Evolutionary conservation across 1,140 invertebrate species (phyloP), one percentile per base, ranked within the genome.

Genomic region (Eubasilissa regina): DNA sequence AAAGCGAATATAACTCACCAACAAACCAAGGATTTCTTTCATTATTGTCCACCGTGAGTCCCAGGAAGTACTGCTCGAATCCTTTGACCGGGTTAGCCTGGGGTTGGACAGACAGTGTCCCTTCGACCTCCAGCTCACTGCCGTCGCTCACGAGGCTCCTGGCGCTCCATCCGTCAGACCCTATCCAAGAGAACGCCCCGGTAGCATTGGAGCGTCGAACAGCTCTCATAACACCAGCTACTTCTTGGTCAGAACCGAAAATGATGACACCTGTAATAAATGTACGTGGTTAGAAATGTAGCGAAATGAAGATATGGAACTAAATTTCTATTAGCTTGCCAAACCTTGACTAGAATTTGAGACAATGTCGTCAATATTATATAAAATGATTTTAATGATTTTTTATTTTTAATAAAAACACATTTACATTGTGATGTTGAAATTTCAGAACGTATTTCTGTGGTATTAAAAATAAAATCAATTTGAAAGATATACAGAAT

Each of bases 201-300:
- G 97, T 97, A n/a, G 95, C 95, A 84, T 97, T 97, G 68, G 91
- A 92, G 17, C 96, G 91, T 60, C 94, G 90, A 0, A 98, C 95
- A 0, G 97, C 97, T 77, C 94, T 89, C 97, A 99, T 98, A 56
- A 98, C 92, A 12, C 95, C 96, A 0, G 96, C 96, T 10, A 98
- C 97, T 90, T 98, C 97, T 90, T 98, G 97, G 88, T 98, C 97
- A 0, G 97, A 98, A 0, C 96, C 97, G 86, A 97, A 99, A 83
- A 98, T 95, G 76, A 98, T 98, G 35, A 97, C 97, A 60, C 97
- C 97, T 97, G 88, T 11, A 85, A 88, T 77, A 84, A 47, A 68
- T 13, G 6, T 6, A 35, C 1, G 25, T 35, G 6, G 6, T 35
- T 35, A 35, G 25, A n/a, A n/a, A 35, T 35, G 25, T 35, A 3